phyloP scores from a whole-genome alignment of 92 coral and sea anemone genomes.

The Parazoanthus swiftii region DNA sequence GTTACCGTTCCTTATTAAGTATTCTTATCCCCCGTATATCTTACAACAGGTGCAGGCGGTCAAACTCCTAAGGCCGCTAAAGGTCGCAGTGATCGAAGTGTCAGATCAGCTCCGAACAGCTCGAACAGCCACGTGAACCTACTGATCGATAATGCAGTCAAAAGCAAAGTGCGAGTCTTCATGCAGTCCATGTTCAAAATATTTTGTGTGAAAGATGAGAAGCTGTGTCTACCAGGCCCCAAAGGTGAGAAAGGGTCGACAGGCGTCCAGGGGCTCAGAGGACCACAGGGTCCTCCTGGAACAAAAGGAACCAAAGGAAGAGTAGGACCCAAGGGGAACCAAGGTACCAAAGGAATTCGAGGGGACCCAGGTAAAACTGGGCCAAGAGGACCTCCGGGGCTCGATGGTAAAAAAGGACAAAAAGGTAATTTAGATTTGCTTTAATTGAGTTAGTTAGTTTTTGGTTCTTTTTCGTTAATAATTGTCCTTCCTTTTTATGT shows the following conservation, averaged over 20 bases:
- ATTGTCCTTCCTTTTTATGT: background rate
- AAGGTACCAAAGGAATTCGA: background rate
- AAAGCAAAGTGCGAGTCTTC: slow-evolving; percentile 10
- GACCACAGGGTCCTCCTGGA: slow-evolving; percentile 5
- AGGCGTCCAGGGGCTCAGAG: background rate
- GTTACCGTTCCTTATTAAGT: no score
- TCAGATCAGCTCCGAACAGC: background rate
- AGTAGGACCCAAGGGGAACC: background rate
- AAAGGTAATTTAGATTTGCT: background rate
- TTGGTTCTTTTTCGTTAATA: background rate
- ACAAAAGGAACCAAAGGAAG: background rate
- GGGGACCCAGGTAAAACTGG: slow-evolving; percentile 8
- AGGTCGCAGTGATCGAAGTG: background rate
- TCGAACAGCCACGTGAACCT: background rate
- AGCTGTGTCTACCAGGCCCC: slow-evolving; percentile 14
- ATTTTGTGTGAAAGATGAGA: slow-evolving; percentile 15
- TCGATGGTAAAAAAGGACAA: background rate
- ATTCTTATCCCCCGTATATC: no score
- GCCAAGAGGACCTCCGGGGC: slow-evolving; percentile 6
- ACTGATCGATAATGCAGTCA: background rate
- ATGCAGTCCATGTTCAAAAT: slow-evolving; percentile 24
- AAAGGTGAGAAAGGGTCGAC: slow-evolving; percentile 12
- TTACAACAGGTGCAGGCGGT: background rate
- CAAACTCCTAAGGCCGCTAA: background rate
- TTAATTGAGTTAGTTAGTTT: background rate